These are phyloP conservation scores for Dascillus cervinus DNA, from an alignment of 2,888 invertebrate species.

Conservation along the genomic window DNA sequence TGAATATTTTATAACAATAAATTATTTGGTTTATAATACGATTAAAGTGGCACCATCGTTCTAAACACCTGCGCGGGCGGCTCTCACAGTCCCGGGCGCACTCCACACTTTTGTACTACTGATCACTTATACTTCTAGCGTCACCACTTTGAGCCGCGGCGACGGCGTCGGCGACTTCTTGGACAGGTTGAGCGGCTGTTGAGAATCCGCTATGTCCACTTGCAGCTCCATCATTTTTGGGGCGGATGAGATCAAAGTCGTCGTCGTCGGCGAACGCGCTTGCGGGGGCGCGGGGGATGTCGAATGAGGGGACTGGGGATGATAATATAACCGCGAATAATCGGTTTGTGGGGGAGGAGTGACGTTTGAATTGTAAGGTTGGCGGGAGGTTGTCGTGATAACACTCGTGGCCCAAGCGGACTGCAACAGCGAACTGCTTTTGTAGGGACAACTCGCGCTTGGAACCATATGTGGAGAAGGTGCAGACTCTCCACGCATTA, in stretches of 20 bases:
- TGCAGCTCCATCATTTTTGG: constrained; percentile 65
- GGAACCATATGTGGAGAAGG: constrained; percentile 47
- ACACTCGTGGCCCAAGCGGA: constrained; percentile 51
- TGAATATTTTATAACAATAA: constrained; percentile 37
- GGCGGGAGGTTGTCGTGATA: constrained; percentile 53
- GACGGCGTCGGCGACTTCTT: constrained; percentile 76
- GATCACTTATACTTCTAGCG: constrained; percentile 36
- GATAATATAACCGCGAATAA: constrained; percentile 39
- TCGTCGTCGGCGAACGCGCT: constrained; percentile 36
- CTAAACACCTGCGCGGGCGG: constrained; percentile 10
- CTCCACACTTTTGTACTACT: constrained; percentile 32
- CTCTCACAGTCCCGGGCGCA: constrained; percentile 24
- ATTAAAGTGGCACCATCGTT: constrained; percentile 39
- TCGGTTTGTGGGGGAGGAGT: constrained; percentile 39
- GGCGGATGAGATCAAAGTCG: constrained; percentile 43
- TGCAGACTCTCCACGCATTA: constrained; percentile 65
- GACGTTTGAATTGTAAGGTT: constrained; percentile 31
- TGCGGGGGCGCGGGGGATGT: constrained; percentile 39
- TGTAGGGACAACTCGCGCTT: constrained; percentile 43
- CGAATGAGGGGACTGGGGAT: constrained; percentile 41
- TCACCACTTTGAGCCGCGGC: constrained; percentile 48
- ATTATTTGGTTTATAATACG: constrained; percentile 46
- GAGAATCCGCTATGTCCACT: constrained; percentile 74
- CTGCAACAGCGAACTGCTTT: constrained; percentile 31
- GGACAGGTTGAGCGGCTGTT: constrained; percentile 82